Evolutionary conservation across 1,140 invertebrate genomes (phyloP), one percentile per base, ranked within the genome.

Genomic region (Adelges cooleyi): DNA sequence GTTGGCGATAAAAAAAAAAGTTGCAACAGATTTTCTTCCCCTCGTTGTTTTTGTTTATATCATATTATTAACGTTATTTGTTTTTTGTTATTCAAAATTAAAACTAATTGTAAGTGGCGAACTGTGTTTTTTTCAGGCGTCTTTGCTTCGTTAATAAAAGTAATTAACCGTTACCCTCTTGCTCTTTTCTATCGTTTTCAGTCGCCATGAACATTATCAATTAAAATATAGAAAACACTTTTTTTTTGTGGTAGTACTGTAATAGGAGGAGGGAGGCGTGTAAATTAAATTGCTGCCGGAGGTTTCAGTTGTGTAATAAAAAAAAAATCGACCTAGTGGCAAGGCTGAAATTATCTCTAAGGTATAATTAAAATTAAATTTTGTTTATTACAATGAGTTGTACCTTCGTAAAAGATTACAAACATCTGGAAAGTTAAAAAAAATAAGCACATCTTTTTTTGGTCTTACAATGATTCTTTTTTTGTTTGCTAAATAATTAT

Each of bases 61-160:
- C n/a, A n/a, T n/a, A n/a, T n/a, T n/a, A n/a, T n/a, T n/a, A n/a
- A n/a, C n/a, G n/a, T n/a, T n/a, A n/a, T n/a, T n/a, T n/a, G n/a
- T n/a, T n/a, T n/a, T n/a, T n/a, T n/a, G n/a, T n/a, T n/a, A n/a
- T n/a, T n/a, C n/a, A n/a, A n/a, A n/a, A n/a, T n/a, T n/a, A n/a
- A n/a, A n/a, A n/a, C n/a, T n/a, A n/a, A n/a, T n/a, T n/a, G n/a
- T n/a, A n/a, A n/a, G n/a, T n/a, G n/a, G n/a, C n/a, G n/a, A n/a
- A n/a, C n/a, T n/a, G n/a, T n/a, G n/a, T 48, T 46, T 29, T 33
- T 33, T 46, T 15, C 27, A 6, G 17, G 22, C 25, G n/a, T 13
- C 42, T 48, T 59, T 11, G 56, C 17, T 62, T 62, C 56, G 42
- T 62, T 62, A 62, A 62, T 62, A 62, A 62, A 62, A 62, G 25